These are phyloP conservation scores for Thryonomys swinderianus DNA, from an alignment of 2,113 vertebrate species.

Conservation along the genomic window DNA sequence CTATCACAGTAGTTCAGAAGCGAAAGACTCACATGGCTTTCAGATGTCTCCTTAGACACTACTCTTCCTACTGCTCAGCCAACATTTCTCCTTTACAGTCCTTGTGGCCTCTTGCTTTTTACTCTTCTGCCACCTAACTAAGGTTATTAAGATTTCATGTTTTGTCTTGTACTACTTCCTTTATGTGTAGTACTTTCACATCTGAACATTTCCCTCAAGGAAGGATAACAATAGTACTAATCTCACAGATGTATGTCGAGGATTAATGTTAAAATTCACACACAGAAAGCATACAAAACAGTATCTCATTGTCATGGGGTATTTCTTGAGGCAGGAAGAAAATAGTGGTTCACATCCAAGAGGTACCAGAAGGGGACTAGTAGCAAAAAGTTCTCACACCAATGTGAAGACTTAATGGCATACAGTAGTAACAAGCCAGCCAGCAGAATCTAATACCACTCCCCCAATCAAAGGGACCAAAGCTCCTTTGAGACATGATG, in stretches of 20 bases:
- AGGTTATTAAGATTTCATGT: not conserved
- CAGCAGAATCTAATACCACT: constrained; percentile 6
- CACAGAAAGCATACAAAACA: constrained; percentile 22
- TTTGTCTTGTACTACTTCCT: not conserved
- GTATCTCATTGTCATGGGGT: not conserved
- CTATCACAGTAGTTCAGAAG: not conserved
- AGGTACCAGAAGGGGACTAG: not conserved
- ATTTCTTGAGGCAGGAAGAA: not conserved
- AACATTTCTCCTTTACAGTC: not conserved
- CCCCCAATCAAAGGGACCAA: constrained; percentile 30
- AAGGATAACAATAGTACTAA: not conserved
- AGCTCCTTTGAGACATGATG: constrained; percentile 13
- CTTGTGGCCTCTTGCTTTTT: not conserved
- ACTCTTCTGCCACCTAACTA: not conserved
- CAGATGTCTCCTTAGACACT: not conserved
- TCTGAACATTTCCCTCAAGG: not conserved
- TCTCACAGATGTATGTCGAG: not conserved
- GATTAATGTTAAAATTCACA: constrained; percentile 21
- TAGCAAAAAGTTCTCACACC: not conserved
- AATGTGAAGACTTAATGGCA: not conserved
- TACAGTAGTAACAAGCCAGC: not conserved
- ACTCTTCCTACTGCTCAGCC: not conserved
- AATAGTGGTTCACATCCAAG: not conserved
- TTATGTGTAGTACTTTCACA: not conserved
- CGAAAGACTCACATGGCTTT: not conserved